These are phyloP conservation scores for Tetheella fluctuosa DNA, from an alignment of 2,888 invertebrate genomes.

Conservation along the genomic window DNA sequence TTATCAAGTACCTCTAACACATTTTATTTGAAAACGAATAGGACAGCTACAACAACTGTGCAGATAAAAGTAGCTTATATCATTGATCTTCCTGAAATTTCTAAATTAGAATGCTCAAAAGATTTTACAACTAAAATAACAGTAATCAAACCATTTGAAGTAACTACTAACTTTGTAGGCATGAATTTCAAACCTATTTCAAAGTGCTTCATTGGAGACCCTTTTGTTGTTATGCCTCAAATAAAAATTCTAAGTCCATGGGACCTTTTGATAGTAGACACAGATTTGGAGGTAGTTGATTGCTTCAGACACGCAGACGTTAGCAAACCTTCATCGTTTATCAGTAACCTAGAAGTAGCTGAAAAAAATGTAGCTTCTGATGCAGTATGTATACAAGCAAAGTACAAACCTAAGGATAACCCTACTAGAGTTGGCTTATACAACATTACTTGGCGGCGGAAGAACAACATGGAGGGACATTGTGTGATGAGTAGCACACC, in stretches of 20 bases:
- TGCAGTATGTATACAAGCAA: constrained; percentile 73
- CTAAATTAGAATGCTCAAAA: constrained; percentile 81
- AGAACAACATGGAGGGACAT: constrained; percentile 51
- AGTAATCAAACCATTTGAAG: constrained; percentile 89
- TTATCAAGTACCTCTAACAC: constrained; percentile 60
- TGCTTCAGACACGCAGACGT: constrained; percentile 66
- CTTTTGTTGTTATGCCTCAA: constrained; percentile 88
- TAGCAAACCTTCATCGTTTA: constrained; percentile 61
- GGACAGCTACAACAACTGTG: constrained; percentile 85
- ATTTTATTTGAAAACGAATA: constrained; percentile 86
- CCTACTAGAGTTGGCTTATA: constrained; percentile 74
- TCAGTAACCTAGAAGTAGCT: constrained; percentile 67
- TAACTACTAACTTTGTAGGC: constrained; percentile 86
- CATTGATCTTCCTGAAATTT: constrained; percentile 71
- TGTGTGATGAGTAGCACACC: constrained; percentile 83
- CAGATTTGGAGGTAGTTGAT: constrained; percentile 86
- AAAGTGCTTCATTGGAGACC: constrained; percentile 87
- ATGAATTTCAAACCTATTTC: constrained; percentile 86
- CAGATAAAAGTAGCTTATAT: constrained; percentile 84
- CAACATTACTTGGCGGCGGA: constrained; percentile 76
- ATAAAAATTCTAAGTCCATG: constrained; percentile 88
- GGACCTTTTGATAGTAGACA: constrained; percentile 87
- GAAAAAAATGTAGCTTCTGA: constrained; percentile 74
- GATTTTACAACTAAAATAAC: constrained; percentile 85
- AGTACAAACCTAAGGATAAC: constrained; percentile 70